Conservation (phyloP, 2,888 invertebrate species). For the Rhamnusium bicolor region DNA sequence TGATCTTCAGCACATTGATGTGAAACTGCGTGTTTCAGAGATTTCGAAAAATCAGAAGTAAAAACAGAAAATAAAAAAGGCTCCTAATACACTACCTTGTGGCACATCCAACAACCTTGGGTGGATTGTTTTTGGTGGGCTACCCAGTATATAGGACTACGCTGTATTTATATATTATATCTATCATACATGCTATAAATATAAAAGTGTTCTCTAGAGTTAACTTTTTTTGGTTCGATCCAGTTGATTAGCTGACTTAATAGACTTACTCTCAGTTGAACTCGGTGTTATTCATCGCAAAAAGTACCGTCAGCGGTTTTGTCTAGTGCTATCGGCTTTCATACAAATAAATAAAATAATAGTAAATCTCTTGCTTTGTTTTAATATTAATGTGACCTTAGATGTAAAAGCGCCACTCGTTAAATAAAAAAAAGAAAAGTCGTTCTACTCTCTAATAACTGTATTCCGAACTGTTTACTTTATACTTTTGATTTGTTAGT, state of each 20-base stretch:
- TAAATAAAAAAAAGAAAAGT: neutral
- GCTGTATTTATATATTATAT: neutral
- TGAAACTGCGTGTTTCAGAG: too few species aligned
- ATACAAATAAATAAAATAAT: neutral
- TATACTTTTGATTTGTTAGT: neutral
- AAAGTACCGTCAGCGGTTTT: constrained; percentile 8
- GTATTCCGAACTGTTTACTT: neutral
- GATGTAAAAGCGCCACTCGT: constrained; percentile 10
- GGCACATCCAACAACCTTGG: too few species aligned
- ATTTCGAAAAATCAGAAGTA: too few species aligned
- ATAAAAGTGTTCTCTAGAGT: neutral
- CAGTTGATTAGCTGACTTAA: constrained; percentile 1
- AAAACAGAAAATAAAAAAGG: too few species aligned
- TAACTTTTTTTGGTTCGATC: neutral
- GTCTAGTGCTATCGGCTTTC: constrained; percentile 3
- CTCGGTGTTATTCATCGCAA: neutral
- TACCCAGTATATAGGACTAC: too few species aligned
- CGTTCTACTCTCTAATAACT: neutral
- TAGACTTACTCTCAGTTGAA: constrained; percentile 6
- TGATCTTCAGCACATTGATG: too few species aligned
- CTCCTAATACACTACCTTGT: too few species aligned
- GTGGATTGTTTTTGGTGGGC: too few species aligned
- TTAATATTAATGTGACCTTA: neutral
- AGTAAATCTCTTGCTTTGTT: neutral
- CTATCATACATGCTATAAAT: neutral